Base-by-base conservation (phyloP, 1,140 invertebrate species). In the Mercenaria mercenaria region DNA sequence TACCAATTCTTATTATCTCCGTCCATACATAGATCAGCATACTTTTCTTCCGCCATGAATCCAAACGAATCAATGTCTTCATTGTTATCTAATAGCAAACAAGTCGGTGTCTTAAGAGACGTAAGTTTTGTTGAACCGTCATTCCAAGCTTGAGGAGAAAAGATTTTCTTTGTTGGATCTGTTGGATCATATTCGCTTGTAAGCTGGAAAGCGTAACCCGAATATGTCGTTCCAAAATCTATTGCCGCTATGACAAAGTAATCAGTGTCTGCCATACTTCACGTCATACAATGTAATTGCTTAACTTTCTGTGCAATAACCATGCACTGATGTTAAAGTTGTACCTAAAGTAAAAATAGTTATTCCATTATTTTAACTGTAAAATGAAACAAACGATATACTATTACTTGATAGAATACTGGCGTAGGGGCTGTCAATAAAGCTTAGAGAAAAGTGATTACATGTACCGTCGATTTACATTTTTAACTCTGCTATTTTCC, bases 211-310 rank as follows among this genome's bases (percentile, higher is more conserved):
- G 88, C 88, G 26, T 83, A 83, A 1, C 88, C 88, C 26, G 88
- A 89, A 29, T 83, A 89, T 0, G 88, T 84, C 26, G 88, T 89
- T 0, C 88, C 88, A 72, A 89, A 89, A 41, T 89, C 88, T 15
- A 89, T 89, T 2, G 88, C 88, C 0, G 37, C 88, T n/a, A 52
- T 37, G 11, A 89, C 6, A 20, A 82, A 0, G 47, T 52, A 85
- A 43, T 82, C 18, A n/a, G 50, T 26, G 1, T 34, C 47, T n/a
- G 26, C 4, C 43, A 29, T 29, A 10, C 18, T 47, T 18, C 18
- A n/a, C n/a, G n/a, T n/a, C n/a, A n/a, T n/a, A n/a, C n/a, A n/a
- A n/a, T n/a, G n/a, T n/a, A n/a, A n/a, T n/a, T n/a, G n/a, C n/a
- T n/a, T n/a, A n/a, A n/a, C n/a, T n/a, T n/a, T n/a, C n/a, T n/a